Evolutionary conservation across 2,797 vertebrate genomes (phyloP), one percentile per base, ranked within the genome.

Genomic region (Acanthopagrus latus): DNA sequence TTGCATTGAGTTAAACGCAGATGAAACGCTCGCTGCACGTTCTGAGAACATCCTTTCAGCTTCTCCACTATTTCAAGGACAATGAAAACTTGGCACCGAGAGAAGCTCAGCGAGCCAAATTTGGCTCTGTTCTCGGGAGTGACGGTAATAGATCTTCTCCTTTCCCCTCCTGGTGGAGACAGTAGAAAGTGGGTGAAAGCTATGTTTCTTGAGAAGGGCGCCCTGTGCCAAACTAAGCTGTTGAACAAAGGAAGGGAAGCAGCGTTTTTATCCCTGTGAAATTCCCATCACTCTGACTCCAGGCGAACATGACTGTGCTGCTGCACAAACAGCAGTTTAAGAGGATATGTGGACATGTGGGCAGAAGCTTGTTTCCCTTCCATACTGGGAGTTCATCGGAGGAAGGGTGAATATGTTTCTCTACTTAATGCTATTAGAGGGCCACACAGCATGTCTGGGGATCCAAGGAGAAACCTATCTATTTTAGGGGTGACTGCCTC

Each of bases 401-500:
- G 48, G 84, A 64, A 67, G 73, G 66, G 33, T 80, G 88, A 84
- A 85, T 82, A 71, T 88, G 85, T 88, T 86, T 76, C 86, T 89
- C 84, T 78, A 75, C 82, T 89, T 86, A 80, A 74, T 77, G 83
- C 78, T 89, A 78, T 89, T 83, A 58, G 73, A 91, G 51, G 92
- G 91, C 94, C 95, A 94, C 94, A 94, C 94, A 95, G 92, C 88
- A 89, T 85, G 92, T 54, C 75, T 71, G 74, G 44, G 74, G 83
- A 91, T 81, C 75, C 81, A 87, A 80, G 67, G 58, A 88, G 89
- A 88, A 87, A 88, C 86, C 87, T 71, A 83, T 93, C 93, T 94
- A 95, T 94, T 95, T 94, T 90, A 88, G 82, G 84, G 92, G 85
- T 86, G 91, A 94, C 92, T 94, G 95, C 93, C 94, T 95, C 92